Base-by-base conservation (phyloP, 2,888 invertebrate species). In the Lasioglossum figueresi region DNA sequence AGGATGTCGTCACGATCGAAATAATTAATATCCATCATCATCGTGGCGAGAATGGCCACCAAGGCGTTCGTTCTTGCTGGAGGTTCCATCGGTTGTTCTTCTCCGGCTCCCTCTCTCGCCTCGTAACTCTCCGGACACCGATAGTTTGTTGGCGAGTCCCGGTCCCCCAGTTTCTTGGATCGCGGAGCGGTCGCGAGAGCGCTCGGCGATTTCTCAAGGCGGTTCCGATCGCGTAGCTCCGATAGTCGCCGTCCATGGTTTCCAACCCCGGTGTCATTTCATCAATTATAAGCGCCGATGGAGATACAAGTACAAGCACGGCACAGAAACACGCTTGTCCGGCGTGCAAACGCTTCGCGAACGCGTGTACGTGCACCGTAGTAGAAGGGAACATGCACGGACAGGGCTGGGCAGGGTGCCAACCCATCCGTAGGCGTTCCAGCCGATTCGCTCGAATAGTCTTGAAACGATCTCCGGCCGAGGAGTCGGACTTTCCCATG, bases 11-110 rank as follows among this genome's bases (percentile, higher is more conserved):
- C 87, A 85, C 86, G 87, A 89, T 88, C 86, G 85, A 80, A 83
- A 90, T 90, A 91, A 91, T 91, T 90, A 91, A 91, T 91, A 91
- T 90, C 90, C n/a, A 56, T 56, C n/a, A 4, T 1, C 89, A 90
- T 84, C 81, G 4, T 43, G 81, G 40, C 79, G 79, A 88, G 56
- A 19, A 34, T 68, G 91, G 87, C 66, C 87, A 85, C 82, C 87
- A 85, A 72, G 82, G 76, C 83, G 88, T 79, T 88, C 79, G 75
- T 73, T 83, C 85, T 88, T 85, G 83, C 84, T 88, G 88, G 85
- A 86, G 81, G 83, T 80, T 79, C 10, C 2, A n/a, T 80, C 81
- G 72, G 59, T 71, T 73, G 74, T 75, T 48, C 68, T 70, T 45
- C 59, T 14, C 16, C 16, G 27, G 31, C 31, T 10, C 31, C 12